A percentile compares a stretch with the other conserved stretches of the same genome.
Evolutionary conservation across 2,113 vertebrate species (phyloP).

Genomic region (Hydrochoerus hydrochaeris): DNA sequence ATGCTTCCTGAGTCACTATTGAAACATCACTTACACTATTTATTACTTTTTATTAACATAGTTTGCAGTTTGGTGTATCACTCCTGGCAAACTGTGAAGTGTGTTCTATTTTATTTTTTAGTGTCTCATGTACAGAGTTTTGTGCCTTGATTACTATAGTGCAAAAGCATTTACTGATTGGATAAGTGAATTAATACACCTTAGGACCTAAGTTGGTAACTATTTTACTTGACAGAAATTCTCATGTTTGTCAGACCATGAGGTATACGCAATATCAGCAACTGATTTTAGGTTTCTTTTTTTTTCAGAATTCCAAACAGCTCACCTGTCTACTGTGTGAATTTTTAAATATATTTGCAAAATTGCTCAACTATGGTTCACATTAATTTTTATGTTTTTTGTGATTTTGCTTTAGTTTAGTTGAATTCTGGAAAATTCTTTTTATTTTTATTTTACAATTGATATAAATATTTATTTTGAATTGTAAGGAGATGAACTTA

Average conservation of each 20-base stretch:
- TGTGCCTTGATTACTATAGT: not conserved
- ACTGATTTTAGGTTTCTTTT: not conserved
- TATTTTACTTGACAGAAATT: not conserved
- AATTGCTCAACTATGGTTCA: not conserved
- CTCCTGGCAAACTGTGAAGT: not conserved
- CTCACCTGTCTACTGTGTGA: not conserved
- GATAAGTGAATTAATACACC: not conserved
- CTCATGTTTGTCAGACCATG: not conserved
- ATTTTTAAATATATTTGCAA: slow-evolving; percentile 42
- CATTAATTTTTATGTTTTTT: not conserved
- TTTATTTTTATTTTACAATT: not conserved
- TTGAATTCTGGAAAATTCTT: not conserved
- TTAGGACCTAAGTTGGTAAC: slow-evolving; percentile 12
- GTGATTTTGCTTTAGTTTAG: not conserved
- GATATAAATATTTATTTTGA: slow-evolving; percentile 16
- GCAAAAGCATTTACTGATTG: not conserved
- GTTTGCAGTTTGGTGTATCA: not conserved
- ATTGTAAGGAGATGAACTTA: not conserved
- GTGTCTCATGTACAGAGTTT: not conserved
- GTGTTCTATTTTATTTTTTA: not conserved
- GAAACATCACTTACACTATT: not conserved
- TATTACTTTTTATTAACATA: not conserved
- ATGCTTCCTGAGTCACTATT: not conserved
- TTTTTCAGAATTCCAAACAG: not conserved
- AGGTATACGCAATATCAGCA: not conserved